These are phyloP conservation scores for Leptopilina drosophilae DNA, from an alignment of 2,888 invertebrate species.

Conservation along the genomic window DNA sequence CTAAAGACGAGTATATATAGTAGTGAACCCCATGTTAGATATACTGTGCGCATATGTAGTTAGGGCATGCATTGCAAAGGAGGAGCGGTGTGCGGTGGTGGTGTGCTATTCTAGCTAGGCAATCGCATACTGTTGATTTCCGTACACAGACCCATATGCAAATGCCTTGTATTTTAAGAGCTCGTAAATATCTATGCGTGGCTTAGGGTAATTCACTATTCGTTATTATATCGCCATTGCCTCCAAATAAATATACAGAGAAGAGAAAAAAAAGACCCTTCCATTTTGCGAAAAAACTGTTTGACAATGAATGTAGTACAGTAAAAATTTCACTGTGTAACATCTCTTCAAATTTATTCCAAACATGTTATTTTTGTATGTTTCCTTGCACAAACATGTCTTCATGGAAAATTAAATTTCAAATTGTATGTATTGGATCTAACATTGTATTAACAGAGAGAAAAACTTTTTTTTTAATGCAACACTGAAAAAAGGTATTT, in stretches of 20 bases:
- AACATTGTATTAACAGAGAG: too few species aligned
- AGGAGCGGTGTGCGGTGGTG: slow-evolving; percentile 27
- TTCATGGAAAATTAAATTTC: too few species aligned
- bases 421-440: too few species aligned
- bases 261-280: too few species aligned
- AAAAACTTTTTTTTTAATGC: too few species aligned
- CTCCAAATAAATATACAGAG: not conserved
- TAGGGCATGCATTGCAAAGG: slow-evolving; percentile 50
- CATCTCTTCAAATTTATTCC: too few species aligned
- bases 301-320: too few species aligned
- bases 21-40: slow-evolving; percentile 32
- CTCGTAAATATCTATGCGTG: slow-evolving; percentile 53
- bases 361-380: too few species aligned
- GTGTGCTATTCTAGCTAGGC: slow-evolving; percentile 52
- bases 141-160: slow-evolving; percentile 58
- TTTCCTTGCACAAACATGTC: too few species aligned
- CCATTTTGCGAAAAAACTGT: too few species aligned
- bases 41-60: slow-evolving; percentile 41
- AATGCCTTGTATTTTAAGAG: slow-evolving; percentile 57
- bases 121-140: slow-evolving; percentile 61
- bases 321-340: too few species aligned
- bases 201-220: slow-evolving; percentile 39
- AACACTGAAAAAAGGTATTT: too few species aligned
- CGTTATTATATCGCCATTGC: slow-evolving; percentile 9
- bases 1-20: slow-evolving; percentile 59